Percentiles rank a stretch among this genome's conserved stretches.
phyloP scores from a whole-genome alignment of 1,140 invertebrate genomes.

The Rhynchophorus ferrugineus region DNA sequence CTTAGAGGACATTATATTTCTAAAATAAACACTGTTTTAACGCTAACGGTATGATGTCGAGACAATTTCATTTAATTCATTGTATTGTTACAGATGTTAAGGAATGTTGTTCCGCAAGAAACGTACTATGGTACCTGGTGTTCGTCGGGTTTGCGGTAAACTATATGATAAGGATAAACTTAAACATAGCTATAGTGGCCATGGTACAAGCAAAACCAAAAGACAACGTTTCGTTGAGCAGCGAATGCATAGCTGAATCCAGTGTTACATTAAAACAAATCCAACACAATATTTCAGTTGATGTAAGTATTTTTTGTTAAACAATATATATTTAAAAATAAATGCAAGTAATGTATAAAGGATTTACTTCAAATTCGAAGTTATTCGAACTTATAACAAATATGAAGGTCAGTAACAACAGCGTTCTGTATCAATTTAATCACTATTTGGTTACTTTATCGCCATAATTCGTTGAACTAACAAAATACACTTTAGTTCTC shows the following conservation, averaged over 20 bases:
- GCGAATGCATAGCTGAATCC: slow-evolving; percentile 28
- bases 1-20: too few relatives aligned
- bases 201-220: slow-evolving; percentile 54
- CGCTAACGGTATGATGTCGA: too few relatives aligned
- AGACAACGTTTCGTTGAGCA: slow-evolving; percentile 25
- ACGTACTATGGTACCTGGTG: slow-evolving; percentile 55
- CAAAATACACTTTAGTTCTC: too few relatives aligned
- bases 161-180: slow-evolving; percentile 74
- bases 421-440: too few relatives aligned
- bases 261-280: background rate
- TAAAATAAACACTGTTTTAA: too few relatives aligned
- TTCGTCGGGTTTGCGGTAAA: slow-evolving; percentile 70
- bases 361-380: too few relatives aligned
- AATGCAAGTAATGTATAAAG: too few relatives aligned
- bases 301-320: background rate
- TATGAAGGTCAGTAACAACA: too few relatives aligned
- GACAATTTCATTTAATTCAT: too few relatives aligned
- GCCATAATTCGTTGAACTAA: too few relatives aligned
- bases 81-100: slow-evolving; percentile 14
- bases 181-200: slow-evolving; percentile 80
- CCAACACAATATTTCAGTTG: background rate
- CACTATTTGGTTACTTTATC: too few relatives aligned
- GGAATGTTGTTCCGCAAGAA: slow-evolving; percentile 27
- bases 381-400: too few relatives aligned
- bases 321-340: slow-evolving; percentile 1